Evolutionary conservation across 2,797 vertebrate species (phyloP), one percentile per base, ranked within the genome.

Genomic region (Coregonus sp.): DNA sequence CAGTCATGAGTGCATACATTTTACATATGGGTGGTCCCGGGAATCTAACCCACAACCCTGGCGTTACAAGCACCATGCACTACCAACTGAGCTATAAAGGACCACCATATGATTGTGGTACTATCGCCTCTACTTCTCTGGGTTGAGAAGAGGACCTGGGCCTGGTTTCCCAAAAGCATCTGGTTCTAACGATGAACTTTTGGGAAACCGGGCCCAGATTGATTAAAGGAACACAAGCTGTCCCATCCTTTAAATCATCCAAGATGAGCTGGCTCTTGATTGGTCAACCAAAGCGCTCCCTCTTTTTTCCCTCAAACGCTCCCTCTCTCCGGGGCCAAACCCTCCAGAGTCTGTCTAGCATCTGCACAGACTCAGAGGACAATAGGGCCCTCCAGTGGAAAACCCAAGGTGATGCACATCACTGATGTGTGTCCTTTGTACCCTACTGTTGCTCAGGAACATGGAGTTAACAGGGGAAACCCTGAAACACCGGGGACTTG

Each of bases 401-500:
- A n/a, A 4, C 20, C 47, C 9, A 37, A 29, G 40, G n/a, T 29
- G 37, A 25, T 71, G 70, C 70, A 71, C 6, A n/a, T 31, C 47
- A 29, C 20, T 15, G 47, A 12, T 52, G n/a, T 51, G 12, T 71
- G 18, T 11, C n/a, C 25, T 72, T 54, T 76, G 80, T 78, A 47
- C 11, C 73, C 76, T 72, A 37, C 50, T 73, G 70, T 68, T 66
- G 66, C 75, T 84, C 75, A 84, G 80, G 70, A 80, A 76, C 51
- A 2, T 47, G 40, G 40, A 47, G 40, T 11, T 47, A 47, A 47
- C 40, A 47, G 40, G 40, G 40, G 40, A 47, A 63, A 35, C 50
- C 31, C 33, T 70, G 2, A 29, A 20, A 16, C 66, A 68, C 33
- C 29, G 12, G 3, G 20, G 16, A 70, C 37, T 51, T n/a, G 40